These are phyloP conservation scores for Pipra filicauda DNA, from an alignment of 2,113 vertebrate species.

Conservation along the genomic window DNA sequence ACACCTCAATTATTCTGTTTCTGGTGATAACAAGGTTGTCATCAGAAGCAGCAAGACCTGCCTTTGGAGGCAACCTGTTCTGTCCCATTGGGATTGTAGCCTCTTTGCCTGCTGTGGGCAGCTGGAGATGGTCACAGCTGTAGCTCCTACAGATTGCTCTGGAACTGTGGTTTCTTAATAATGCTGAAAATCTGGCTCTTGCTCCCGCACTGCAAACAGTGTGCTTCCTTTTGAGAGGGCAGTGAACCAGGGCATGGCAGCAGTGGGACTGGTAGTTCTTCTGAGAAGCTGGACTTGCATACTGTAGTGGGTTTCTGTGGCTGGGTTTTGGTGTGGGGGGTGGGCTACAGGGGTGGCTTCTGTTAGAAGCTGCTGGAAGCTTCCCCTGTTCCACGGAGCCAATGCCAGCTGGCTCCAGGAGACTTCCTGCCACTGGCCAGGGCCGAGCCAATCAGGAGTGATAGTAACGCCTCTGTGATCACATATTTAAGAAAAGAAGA, in stretches of 20 bases:
- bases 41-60: background rate
- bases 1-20: background rate
- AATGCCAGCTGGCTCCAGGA: too few relatives aligned
- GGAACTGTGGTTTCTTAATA: background rate
- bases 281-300: background rate
- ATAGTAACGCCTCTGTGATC: too few relatives aligned
- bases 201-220: background rate
- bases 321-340: too few relatives aligned
- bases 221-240: background rate
- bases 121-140: background rate
- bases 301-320: too few relatives aligned
- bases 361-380: too few relatives aligned
- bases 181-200: background rate
- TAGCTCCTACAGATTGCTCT: background rate
- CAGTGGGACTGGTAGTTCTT: background rate
- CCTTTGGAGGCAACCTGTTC: background rate
- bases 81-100: rapidly evolving
- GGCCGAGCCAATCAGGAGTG: too few relatives aligned
- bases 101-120: background rate
- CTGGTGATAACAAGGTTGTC: background rate
- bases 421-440: too few relatives aligned
- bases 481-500: too few relatives aligned
- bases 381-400: too few relatives aligned
- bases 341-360: too few relatives aligned
- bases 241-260: background rate